Conservation (phyloP, 2,113 vertebrate genomes). For the Octodon degus region DNA sequence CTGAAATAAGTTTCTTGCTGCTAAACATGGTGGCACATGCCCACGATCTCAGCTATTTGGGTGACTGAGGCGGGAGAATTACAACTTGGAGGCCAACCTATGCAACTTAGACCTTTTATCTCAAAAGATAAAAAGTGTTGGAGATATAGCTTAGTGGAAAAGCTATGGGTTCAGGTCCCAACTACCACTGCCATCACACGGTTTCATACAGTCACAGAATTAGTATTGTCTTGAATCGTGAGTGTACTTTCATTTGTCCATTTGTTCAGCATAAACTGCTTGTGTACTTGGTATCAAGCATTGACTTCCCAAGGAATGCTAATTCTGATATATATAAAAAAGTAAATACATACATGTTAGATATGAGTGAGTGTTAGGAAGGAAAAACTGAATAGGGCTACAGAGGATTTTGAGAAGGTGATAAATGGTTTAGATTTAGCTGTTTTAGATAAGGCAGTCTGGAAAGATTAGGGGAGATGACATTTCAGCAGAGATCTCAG, state of each 20-base stretch:
- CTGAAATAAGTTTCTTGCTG: not conserved
- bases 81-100: not conserved
- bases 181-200: not conserved
- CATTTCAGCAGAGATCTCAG: not conserved
- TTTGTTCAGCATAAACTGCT: not conserved
- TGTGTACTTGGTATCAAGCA: not conserved
- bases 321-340: not conserved
- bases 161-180: not conserved
- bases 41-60: not conserved
- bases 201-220: conserved; percentile 16
- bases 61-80: not conserved
- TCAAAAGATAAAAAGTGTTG: not conserved
- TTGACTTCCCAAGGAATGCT: not conserved
- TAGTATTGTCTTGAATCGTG: not conserved
- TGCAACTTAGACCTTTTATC: not conserved
- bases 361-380: not conserved
- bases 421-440: not conserved
- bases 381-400: not conserved
- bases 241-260: not conserved
- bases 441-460: not conserved
- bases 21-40: not conserved
- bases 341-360: not conserved
- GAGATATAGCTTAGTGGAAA: not conserved
- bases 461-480: not conserved
- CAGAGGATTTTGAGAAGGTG: not conserved